Percentiles rank a stretch among this genome's conserved stretches.
Evolutionary conservation across 2,888 invertebrate species (phyloP).

Genomic region (Drosophila cyrtoloma): DNA sequence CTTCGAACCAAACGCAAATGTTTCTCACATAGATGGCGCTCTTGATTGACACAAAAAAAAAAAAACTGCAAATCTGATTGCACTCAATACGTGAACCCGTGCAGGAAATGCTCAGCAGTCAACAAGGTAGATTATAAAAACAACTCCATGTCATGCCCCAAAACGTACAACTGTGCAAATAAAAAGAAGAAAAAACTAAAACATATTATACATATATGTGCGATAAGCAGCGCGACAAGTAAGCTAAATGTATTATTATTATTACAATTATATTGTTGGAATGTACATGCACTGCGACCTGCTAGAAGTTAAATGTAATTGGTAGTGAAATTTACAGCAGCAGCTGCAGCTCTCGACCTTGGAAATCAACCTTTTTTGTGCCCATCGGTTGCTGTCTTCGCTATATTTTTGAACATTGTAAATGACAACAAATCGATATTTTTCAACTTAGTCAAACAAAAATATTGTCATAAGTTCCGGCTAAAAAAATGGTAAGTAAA

Average conservation of each 20-base stretch:
- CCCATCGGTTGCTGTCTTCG: neutral
- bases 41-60: neutral
- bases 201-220: neutral
- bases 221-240: conserved; percentile 25
- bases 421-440: neutral
- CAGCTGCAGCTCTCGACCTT: conserved; percentile 13
- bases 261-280: too few relatives aligned
- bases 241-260: neutral
- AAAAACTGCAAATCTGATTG: neutral
- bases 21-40: conserved; percentile 31
- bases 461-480: neutral
- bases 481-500: neutral
- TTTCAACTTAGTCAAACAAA: neutral
- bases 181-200: neutral
- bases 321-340: neutral
- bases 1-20: neutral
- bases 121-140: neutral
- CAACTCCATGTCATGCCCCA: conserved; percentile 13
- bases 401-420: neutral
- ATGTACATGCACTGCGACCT: too few relatives aligned
- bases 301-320: neutral
- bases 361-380: conserved; percentile 4
- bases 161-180: neutral
- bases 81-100: neutral
- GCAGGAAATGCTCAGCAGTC: neutral